Conservation (phyloP, 1,140 invertebrate species). For the Scaptomyza montana region DNA sequence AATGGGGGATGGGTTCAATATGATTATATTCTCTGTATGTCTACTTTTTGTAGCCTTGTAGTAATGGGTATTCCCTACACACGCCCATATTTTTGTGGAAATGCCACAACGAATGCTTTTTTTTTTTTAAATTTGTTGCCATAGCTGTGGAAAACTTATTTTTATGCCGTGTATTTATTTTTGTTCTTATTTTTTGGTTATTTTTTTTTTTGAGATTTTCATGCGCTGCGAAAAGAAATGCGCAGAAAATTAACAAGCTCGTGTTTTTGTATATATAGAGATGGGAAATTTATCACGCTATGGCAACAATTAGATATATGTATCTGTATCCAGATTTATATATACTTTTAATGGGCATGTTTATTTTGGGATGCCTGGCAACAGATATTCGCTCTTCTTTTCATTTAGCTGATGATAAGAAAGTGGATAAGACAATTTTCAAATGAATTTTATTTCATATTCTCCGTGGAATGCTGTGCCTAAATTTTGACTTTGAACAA, state of each 20-base stretch:
- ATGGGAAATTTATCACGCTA: conserved; percentile 49
- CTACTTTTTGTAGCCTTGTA: neutral
- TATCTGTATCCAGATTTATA: conserved; percentile 1
- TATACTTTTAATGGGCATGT: conserved; percentile 25
- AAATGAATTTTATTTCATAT: conserved; percentile 1
- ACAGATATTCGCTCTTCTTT: conserved; percentile 31
- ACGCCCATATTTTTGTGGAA: conserved; percentile 11
- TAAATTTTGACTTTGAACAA: conserved; percentile 10
- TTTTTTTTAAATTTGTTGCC: conserved; percentile 11
- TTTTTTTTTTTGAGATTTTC: conserved; percentile 51
- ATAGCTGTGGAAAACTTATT: conserved; percentile 34
- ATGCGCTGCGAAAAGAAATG: conserved; percentile 55
- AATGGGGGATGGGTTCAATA: conserved; percentile 7
- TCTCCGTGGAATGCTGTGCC: conserved; percentile 6
- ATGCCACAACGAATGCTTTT: conserved; percentile 48
- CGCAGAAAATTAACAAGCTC: conserved; percentile 58
- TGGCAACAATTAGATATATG: conserved; percentile 10
- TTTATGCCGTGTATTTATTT: conserved; percentile 44
- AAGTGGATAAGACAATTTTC: conserved; percentile 1
- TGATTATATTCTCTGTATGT: neutral
- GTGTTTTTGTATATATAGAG: conserved; percentile 54
- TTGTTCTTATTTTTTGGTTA: conserved; percentile 26
- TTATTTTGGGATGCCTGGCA: conserved; percentile 56
- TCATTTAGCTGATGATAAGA: conserved; percentile 45
- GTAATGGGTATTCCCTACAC: conserved; percentile 8